Evolutionary conservation across 30 jellyfish, hydroid and myxozoan species (phyloP).

Genomic region (Hydra vulgaris): DNA sequence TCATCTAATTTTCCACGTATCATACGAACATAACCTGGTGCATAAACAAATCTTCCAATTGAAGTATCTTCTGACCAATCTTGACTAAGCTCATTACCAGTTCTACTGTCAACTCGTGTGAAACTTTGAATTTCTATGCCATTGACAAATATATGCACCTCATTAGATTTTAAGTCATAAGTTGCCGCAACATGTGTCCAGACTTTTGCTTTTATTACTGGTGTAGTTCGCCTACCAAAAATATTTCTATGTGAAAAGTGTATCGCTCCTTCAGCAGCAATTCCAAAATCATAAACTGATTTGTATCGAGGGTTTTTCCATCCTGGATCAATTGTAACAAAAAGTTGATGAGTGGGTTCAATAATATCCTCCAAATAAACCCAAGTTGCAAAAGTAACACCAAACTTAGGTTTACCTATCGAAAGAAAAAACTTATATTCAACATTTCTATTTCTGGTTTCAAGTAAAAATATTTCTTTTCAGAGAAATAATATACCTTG

Average conservation of each 20-base stretch:
- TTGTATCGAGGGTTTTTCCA: slow-evolving; percentile 74
- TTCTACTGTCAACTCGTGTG: slow-evolving; percentile 46
- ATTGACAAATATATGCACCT: slow-evolving; percentile 50
- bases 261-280: slow-evolving; percentile 67
- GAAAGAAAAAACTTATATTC: too few species aligned
- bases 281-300: slow-evolving; percentile 71
- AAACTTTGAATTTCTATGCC: slow-evolving; percentile 43
- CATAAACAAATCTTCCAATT: slow-evolving; percentile 63
- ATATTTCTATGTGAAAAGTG: slow-evolving; percentile 76
- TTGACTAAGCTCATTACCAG: slow-evolving; percentile 43
- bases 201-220: slow-evolving; percentile 57
- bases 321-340: slow-evolving; percentile 93
- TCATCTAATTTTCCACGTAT: slow-evolving; percentile 75
- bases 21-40: slow-evolving; percentile 44
- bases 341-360: slow-evolving; percentile 78
- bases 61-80: slow-evolving; percentile 85
- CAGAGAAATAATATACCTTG: too few species aligned
- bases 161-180: slow-evolving; percentile 50
- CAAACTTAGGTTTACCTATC: slow-evolving; percentile 66
- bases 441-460: too few species aligned
- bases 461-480: too few species aligned
- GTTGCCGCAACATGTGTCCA: slow-evolving; percentile 96
- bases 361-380: slow-evolving; percentile 65
- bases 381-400: slow-evolving; percentile 87
- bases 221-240: slow-evolving; percentile 75